phyloP scores from a whole-genome alignment of 1,140 invertebrate species.

The Physella acuta region DNA sequence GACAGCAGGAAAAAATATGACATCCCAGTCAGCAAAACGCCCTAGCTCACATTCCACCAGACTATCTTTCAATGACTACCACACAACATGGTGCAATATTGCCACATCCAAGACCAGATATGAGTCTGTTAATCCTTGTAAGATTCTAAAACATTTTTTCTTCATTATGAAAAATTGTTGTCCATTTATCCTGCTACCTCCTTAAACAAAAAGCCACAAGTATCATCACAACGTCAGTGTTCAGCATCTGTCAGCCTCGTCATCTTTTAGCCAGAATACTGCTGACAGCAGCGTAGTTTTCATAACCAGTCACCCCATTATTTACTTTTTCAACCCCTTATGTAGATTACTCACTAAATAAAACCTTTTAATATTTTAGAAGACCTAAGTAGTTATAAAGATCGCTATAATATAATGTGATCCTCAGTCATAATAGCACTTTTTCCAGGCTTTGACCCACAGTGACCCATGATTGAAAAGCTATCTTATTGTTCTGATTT shows the following conservation, averaged over 20 bases:
- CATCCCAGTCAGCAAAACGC: neutral
- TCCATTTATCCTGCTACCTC: neutral
- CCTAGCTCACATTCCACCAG: slow-evolving; percentile 27
- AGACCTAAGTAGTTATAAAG: too few relatives aligned
- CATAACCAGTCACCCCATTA: too few relatives aligned
- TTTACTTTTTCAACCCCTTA: too few relatives aligned
- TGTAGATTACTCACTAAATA: too few relatives aligned
- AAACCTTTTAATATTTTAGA: too few relatives aligned
- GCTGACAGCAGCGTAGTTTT: neutral
- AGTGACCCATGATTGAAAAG: too few relatives aligned
- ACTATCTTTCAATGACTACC: slow-evolving; percentile 57
- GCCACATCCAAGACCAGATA: slow-evolving; percentile 51
- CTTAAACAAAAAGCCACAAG: neutral
- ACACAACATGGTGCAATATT: slow-evolving; percentile 52
- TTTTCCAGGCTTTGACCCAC: too few relatives aligned
- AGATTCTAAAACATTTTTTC: slow-evolving; percentile 18
- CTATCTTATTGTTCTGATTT: too few relatives aligned
- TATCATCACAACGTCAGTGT: neutral
- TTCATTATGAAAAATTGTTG: neutral
- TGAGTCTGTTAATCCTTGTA: slow-evolving; percentile 45
- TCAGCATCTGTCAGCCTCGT: too few relatives aligned
- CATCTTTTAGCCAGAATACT: too few relatives aligned
- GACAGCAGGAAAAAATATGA: neutral
- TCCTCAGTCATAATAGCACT: too few relatives aligned
- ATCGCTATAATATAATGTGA: too few relatives aligned